Percentiles rank a stretch among this genome's conserved stretches.
Evolutionary conservation across 1,140 invertebrate genomes (phyloP).

Genomic region (Brachionus paranguensis): DNA sequence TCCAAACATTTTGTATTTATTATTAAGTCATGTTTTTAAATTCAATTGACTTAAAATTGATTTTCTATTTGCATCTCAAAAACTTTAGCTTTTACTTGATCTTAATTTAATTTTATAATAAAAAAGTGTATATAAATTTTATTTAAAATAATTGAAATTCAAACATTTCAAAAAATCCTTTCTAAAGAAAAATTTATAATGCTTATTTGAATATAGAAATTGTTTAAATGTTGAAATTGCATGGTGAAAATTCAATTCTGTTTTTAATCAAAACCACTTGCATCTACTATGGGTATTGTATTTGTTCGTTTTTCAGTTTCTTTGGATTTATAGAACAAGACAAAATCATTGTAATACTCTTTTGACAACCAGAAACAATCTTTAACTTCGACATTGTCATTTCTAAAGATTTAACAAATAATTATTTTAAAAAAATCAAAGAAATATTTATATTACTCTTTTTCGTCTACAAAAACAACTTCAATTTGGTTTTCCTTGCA

Average conservation of each 20-base stretch:
- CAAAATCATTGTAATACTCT: constrained; percentile 43
- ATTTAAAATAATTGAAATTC: too few relatives aligned
- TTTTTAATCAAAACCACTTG: background rate
- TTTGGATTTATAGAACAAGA: constrained; percentile 28
- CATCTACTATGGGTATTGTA: background rate
- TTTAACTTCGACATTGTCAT: background rate
- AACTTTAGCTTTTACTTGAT: too few relatives aligned
- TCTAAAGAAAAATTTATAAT: too few relatives aligned
- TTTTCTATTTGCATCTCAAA: too few relatives aligned
- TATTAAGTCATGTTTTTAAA: too few relatives aligned
- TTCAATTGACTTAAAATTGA: too few relatives aligned
- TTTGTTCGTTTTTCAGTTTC: background rate
- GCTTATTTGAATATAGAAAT: too few relatives aligned
- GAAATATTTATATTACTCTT: background rate
- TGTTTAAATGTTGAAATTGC: background rate
- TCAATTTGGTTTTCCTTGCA: background rate
- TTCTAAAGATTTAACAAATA: background rate
- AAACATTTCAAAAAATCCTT: too few relatives aligned
- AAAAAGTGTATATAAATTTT: too few relatives aligned
- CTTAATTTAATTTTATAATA: too few relatives aligned
- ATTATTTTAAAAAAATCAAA: too few relatives aligned
- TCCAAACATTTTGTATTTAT: too few relatives aligned
- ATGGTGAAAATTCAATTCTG: background rate
- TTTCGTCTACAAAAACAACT: background rate
- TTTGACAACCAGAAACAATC: constrained; percentile 44